Conservation (phyloP, 1,140 invertebrate species). For the Drosophila lowei region DNA sequence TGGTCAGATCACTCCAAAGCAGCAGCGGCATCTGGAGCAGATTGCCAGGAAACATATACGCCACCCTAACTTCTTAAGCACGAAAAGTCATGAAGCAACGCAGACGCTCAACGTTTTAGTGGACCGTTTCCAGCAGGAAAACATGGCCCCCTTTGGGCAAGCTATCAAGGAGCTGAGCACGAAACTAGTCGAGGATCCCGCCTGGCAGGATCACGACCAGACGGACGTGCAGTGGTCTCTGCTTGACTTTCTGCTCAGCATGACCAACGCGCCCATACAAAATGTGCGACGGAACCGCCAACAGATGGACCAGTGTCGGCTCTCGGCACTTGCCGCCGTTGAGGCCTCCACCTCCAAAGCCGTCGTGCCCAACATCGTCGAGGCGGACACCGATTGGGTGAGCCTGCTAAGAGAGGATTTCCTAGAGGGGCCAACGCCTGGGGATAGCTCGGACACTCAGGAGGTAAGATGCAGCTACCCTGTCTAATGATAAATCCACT, state of each 20-base stretch:
- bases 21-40: constrained; percentile 36
- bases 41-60: constrained; percentile 49
- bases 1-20: constrained; percentile 16
- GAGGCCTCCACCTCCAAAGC: not conserved
- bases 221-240: constrained; percentile 65
- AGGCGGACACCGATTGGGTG: constrained; percentile 42
- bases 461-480: constrained; percentile 16
- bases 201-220: constrained; percentile 41
- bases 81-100: constrained; percentile 55
- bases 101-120: constrained; percentile 56
- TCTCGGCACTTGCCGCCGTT: not conserved
- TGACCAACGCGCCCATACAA: constrained; percentile 62
- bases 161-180: constrained; percentile 43
- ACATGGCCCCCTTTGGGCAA: constrained; percentile 46
- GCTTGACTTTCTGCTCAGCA: constrained; percentile 64
- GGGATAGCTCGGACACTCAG: constrained; percentile 15
- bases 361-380: not conserved
- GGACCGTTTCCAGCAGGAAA: constrained; percentile 64
- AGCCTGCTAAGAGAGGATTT: constrained; percentile 51
- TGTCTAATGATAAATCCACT: not conserved
- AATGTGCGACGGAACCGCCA: constrained; percentile 47
- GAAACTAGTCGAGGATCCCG: constrained; percentile 45
- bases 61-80: constrained; percentile 44
- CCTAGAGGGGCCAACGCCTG: not conserved
- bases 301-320: constrained; percentile 23